A percentile compares a stretch with the other conserved stretches of the same genome.
These are phyloP conservation scores for Propithecus deckenii DNA, from an alignment of 2,797 vertebrate genomes.

Conservation along the genomic window DNA sequence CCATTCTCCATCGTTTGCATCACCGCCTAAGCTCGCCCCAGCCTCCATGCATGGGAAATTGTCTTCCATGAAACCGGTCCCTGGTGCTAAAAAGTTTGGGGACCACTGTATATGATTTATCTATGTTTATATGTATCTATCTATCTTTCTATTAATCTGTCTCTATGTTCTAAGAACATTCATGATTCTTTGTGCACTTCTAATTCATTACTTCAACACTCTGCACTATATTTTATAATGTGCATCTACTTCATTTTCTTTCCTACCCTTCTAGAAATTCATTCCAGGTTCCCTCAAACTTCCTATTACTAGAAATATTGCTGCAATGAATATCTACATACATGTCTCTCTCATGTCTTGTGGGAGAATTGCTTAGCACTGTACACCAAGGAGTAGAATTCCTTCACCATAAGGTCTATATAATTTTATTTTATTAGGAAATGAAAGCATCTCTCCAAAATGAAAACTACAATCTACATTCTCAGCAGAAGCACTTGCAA, in stretches of 20 bases:
- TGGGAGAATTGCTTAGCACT: neutral
- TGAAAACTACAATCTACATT: neutral
- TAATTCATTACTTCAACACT: neutral
- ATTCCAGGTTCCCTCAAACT: neutral
- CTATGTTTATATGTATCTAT: neutral
- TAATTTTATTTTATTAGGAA: conserved; percentile 3
- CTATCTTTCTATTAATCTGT: neutral
- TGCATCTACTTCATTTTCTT: neutral
- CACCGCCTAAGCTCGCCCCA: no score
- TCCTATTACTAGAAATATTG: neutral
- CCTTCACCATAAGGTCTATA: neutral
- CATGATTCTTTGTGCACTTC: neutral
- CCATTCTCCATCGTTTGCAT: no score
- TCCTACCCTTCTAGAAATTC: neutral
- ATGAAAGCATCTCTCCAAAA: neutral
- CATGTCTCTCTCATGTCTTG: neutral
- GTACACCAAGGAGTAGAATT: neutral
- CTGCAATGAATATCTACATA: neutral
- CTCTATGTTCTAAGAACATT: neutral
- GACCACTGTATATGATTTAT: neutral
- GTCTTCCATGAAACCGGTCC: no score
- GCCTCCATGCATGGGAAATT: no score
- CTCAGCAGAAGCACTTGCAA: neutral
- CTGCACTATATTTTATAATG: neutral
- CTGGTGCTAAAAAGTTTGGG: no score